Evolutionary conservation across 2,113 vertebrate genomes (phyloP).

Genomic region (Psittacula cyanocephala): DNA sequence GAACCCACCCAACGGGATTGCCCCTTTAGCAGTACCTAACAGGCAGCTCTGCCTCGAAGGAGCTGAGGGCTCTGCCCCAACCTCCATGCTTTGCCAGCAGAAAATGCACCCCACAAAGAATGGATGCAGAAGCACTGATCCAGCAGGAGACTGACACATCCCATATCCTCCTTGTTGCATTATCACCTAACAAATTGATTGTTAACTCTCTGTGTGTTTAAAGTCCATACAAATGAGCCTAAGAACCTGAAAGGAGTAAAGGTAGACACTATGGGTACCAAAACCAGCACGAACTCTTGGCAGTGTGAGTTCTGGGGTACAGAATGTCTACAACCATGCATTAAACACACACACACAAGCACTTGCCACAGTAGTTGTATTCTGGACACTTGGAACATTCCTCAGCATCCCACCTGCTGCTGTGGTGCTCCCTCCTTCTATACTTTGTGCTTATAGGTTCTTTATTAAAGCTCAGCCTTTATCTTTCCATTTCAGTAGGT

Average conservation of each 20-base stretch:
- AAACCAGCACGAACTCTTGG: not conserved
- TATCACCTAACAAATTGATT: not conserved
- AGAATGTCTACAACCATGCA: fast-evolving
- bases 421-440: not conserved
- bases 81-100: not conserved
- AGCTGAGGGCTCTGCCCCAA: not conserved
- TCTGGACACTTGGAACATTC: not conserved
- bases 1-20: not conserved
- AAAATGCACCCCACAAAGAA: not conserved
- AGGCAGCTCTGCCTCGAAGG: not conserved
- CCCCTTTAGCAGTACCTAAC: not conserved
- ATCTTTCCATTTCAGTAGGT: constrained; percentile 67
- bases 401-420: not conserved
- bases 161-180: fast-evolving
- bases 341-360: fast-evolving
- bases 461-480: constrained; percentile 66
- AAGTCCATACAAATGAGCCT: not conserved
- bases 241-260: not conserved
- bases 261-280: not conserved
- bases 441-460: not conserved
- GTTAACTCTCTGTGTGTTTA: not conserved
- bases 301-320: not conserved
- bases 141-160: not conserved
- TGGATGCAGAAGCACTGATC: not conserved
- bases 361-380: fast-evolving